Evolutionary conservation across 2,113 vertebrate genomes (phyloP), one percentile per base, ranked within the genome.

Genomic region (Leiothrix lutea): DNA sequence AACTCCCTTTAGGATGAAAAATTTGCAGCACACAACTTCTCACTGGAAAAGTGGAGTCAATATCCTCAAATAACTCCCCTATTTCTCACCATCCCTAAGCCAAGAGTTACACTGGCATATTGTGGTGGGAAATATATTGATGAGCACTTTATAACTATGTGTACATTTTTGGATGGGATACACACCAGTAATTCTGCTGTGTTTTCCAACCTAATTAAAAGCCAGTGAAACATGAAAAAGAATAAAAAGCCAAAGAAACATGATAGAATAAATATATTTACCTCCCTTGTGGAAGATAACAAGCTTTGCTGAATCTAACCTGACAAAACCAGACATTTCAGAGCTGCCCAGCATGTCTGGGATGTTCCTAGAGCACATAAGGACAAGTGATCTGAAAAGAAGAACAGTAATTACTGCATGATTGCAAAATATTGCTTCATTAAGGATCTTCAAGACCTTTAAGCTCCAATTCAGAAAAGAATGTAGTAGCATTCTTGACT

Each of bases 301-400:
- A 72, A 90, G 66, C 74, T 97, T 96, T 56, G 80, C 88, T 62
- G 93, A 94, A 71, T 77, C 93, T 38, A 73, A 72, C 23, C 65
- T 92, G 81, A 96, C 96, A 84, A 97, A 95, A 79, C 17, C 48
- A 84, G 91, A 50, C 93, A 91, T 86, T 66, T 95, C 79, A 29
- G 95, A 86, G 73, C 67, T 80, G 73, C 74, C 78, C 22, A 57
- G 11, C 66, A 65, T 4, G 1, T 93, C 93, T 45, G 81, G 24
- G 53, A 65, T 90, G 71, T 92, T 97, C 94, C 93, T 92, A 81
- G 97, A 97, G 90, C 96, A 95, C 86, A 97, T 70, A 3, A 97
- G 91, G 75, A 96, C 92, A 79, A 97, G 82, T 35, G 94, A 97
- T 70, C 97, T 97, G 94, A 64, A 96, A 97, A 87, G 33, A 47